Conservation (phyloP, 1,140 invertebrate species). For the Procambarus virginalis region DNA sequence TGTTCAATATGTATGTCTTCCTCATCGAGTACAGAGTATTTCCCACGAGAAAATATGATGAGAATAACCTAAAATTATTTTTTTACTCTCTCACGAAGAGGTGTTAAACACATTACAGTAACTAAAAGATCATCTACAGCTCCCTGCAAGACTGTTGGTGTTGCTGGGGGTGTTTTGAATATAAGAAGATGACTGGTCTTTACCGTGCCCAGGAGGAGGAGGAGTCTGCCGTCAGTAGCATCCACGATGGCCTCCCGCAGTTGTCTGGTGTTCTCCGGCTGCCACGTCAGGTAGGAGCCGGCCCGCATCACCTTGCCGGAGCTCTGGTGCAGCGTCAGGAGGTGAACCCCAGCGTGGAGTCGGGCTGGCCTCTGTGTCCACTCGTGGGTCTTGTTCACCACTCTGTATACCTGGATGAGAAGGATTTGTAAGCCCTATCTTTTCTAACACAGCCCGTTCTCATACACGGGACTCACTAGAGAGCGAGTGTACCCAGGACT, state of each 20-base stretch:
- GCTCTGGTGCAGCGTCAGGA: constrained; percentile 46
- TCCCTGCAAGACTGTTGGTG: too few relatives aligned
- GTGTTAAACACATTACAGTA: too few relatives aligned
- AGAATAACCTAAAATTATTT: too few relatives aligned
- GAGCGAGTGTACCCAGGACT: too few relatives aligned
- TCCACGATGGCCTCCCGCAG: constrained; percentile 38
- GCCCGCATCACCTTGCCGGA: constrained; percentile 48
- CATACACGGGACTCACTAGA: too few relatives aligned
- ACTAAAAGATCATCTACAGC: too few relatives aligned
- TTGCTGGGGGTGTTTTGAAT: too few relatives aligned
- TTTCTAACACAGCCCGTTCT: too few relatives aligned
- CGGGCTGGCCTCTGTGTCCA: constrained; percentile 15
- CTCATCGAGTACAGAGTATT: too few relatives aligned
- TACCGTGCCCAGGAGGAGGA: constrained; percentile 58
- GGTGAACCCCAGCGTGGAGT: constrained; percentile 62
- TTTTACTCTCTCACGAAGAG: too few relatives aligned
- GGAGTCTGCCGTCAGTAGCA: constrained; percentile 35
- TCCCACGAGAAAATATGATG: too few relatives aligned
- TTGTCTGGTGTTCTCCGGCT: constrained; percentile 51
- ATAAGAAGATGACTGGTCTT: background rate
- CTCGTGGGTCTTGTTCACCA: constrained; percentile 14
- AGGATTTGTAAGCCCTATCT: background rate
- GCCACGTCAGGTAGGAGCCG: constrained; percentile 56
- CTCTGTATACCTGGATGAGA: constrained; percentile 46
- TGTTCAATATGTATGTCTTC: too few relatives aligned